Evolutionary conservation across 1,140 invertebrate genomes (phyloP).

Genomic region (Leguminivora glycinivorella): DNA sequence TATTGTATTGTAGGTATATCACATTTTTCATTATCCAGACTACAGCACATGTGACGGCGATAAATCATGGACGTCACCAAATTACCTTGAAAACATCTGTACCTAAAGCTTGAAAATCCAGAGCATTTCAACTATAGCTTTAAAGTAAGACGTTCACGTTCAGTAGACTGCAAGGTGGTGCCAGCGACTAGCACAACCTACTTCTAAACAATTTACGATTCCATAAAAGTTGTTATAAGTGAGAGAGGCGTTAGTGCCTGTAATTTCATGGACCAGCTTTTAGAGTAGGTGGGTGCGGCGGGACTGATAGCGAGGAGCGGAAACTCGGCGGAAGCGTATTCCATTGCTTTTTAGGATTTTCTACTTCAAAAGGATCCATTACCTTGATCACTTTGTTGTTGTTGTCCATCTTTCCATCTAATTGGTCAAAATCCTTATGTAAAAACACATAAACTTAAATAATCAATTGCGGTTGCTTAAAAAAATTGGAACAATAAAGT

Average conservation of each 20-base stretch:
- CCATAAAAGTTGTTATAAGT: constrained; percentile 51
- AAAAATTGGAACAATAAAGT: too few species aligned
- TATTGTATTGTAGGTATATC: too few species aligned
- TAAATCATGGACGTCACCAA: not conserved
- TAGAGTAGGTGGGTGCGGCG: constrained; percentile 33
- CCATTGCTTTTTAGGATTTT: not conserved
- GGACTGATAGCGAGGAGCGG: not conserved
- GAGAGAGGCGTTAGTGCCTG: constrained; percentile 42
- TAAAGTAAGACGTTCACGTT: constrained; percentile 34
- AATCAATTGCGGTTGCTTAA: too few species aligned
- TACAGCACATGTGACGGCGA: not conserved
- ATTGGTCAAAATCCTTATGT: too few species aligned
- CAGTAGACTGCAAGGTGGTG: constrained; percentile 27
- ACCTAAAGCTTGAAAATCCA: constrained; percentile 1
- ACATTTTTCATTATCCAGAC: not conserved
- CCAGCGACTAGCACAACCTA: constrained; percentile 36
- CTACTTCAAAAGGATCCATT: too few species aligned
- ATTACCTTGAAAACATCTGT: not conserved
- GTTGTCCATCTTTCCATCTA: too few species aligned
- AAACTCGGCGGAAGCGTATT: not conserved
- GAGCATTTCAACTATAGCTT: constrained; percentile 15
- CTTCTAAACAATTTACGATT: constrained; percentile 47
- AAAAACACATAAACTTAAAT: too few species aligned
- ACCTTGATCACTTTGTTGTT: too few species aligned
- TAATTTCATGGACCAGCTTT: constrained; percentile 46